Evolutionary conservation across 2,113 vertebrate species (phyloP), one percentile per base, ranked within the genome.

Genomic region (Ibidorhyncha struthersii): DNA sequence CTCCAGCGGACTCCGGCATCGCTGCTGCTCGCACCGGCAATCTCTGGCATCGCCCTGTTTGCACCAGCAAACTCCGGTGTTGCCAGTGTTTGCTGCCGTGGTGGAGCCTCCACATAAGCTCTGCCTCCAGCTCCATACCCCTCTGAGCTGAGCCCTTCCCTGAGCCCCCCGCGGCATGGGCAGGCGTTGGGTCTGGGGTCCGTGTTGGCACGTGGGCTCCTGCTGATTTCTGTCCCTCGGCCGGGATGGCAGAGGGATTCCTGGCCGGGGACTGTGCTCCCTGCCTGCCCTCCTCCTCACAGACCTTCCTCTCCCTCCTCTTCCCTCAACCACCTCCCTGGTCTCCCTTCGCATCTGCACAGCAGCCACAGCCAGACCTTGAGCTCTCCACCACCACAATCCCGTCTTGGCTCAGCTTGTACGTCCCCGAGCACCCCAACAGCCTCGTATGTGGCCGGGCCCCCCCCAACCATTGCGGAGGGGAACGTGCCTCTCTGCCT

Each of bases 141-240:
- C 11, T 0, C 21, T 13, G 43, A 30, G 55, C 50, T 59, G 58
- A 76, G 50, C 67, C 67, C 36, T 47, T 59, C 29, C 52, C 26
- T 2, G 7, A 53, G 10, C 45, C n/a, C 25, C 7, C 49, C 1
- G 0, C 10, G 32, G 6, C 1, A 0, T 1, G 30, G 49, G 43
- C 55, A 22, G 66, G 36, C 29, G 2, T 41, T 0, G 4, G 30
- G 71, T 59, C 63, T 1, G 0, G 27, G 53, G 10, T 30, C 49
- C 30, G 50, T 14, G n/a, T 10, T 70, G 70, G 41, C 67, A 5
- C 7, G 3, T n/a, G 74, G 63, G 77, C 14, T 82, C 43, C 38
- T 32, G 30, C 9, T 26, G 50, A 22, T 53, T 85, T 71, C 50
- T 47, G n/a, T 22, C 22, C 56, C 67, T 63, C 45, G 45, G 56